These are phyloP conservation scores for Crematogaster levior DNA, from an alignment of 2,888 invertebrate species.

Conservation along the genomic window DNA sequence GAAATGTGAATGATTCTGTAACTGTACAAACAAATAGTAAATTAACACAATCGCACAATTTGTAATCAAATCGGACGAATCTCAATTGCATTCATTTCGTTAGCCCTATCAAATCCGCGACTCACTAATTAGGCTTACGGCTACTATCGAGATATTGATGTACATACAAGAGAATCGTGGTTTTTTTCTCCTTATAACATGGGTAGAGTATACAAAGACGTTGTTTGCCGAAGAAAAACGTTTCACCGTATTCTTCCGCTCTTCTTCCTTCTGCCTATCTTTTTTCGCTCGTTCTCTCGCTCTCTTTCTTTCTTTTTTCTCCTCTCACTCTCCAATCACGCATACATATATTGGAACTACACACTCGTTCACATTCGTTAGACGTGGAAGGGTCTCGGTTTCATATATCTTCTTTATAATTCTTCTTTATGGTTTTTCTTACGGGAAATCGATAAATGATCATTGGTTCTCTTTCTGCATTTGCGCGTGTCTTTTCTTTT, in stretches of 20 bases:
- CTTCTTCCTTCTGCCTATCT: conserved; percentile 1
- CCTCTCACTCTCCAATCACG: conserved; percentile 23
- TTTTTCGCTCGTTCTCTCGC: conserved; percentile 50
- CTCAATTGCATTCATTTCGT: not conserved
- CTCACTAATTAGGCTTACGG: conserved; percentile 82
- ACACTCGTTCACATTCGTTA: conserved; percentile 44
- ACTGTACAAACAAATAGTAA: not conserved
- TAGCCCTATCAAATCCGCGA: conserved; percentile 77
- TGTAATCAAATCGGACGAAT: not conserved
- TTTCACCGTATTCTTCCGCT: conserved; percentile 62
- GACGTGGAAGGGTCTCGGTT: conserved; percentile 58
- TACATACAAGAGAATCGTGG: conserved; percentile 83
- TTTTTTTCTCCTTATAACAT: conserved; percentile 70
- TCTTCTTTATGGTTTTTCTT: conserved; percentile 21
- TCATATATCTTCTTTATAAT: conserved; percentile 46
- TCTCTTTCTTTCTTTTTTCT: conserved; percentile 39
- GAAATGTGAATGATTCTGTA: not conserved
- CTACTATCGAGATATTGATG: conserved; percentile 83
- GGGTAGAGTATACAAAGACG: conserved; percentile 80
- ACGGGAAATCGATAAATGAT: conserved; percentile 47
- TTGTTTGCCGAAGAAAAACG: conserved; percentile 81
- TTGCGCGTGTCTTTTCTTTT: conserved; percentile 48
- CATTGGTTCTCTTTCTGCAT: conserved; percentile 59
- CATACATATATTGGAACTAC: conserved; percentile 43
- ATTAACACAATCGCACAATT: not conserved